Conservation (phyloP, 2,113 vertebrate species). For the Cyanocitta stelleri region DNA sequence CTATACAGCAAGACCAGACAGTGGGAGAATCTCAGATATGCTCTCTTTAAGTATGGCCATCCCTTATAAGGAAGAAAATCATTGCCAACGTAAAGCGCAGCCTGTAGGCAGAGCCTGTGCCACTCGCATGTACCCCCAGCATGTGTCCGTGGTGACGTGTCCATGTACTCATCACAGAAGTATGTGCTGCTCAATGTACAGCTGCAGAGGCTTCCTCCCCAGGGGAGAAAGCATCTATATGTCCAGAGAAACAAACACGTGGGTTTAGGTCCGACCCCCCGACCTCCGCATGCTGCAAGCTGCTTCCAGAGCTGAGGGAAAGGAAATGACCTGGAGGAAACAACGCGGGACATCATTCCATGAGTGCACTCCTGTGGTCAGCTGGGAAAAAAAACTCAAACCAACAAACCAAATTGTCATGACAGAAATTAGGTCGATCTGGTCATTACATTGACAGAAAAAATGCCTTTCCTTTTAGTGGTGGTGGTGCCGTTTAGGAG, state of each 20-base stretch:
- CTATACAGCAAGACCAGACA: not conserved
- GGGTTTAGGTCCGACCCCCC: not conserved
- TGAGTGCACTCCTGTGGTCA: not conserved
- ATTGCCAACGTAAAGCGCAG: not conserved
- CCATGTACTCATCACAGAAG: not conserved
- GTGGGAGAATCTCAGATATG: not conserved
- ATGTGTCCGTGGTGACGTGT: not conserved
- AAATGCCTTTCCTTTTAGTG: not conserved
- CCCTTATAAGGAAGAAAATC: constrained; percentile 39
- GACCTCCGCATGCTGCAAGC: not conserved
- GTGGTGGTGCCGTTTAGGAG: not conserved
- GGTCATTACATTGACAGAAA: not conserved
- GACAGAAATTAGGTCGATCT: not conserved
- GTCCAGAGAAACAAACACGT: not conserved
- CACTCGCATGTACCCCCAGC: not conserved
- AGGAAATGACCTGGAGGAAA: constrained; percentile 48
- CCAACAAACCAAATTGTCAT: not conserved
- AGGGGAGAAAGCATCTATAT: not conserved
- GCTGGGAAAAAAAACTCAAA: not conserved
- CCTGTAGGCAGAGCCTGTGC: not conserved
- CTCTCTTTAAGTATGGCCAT: not conserved
- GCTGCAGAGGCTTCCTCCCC: not conserved
- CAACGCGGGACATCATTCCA: not conserved
- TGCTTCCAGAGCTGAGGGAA: constrained; percentile 2
- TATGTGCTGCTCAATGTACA: not conserved